phyloP scores from a whole-genome alignment of 2,113 vertebrate species.

The Oenanthe melanoleuca region DNA sequence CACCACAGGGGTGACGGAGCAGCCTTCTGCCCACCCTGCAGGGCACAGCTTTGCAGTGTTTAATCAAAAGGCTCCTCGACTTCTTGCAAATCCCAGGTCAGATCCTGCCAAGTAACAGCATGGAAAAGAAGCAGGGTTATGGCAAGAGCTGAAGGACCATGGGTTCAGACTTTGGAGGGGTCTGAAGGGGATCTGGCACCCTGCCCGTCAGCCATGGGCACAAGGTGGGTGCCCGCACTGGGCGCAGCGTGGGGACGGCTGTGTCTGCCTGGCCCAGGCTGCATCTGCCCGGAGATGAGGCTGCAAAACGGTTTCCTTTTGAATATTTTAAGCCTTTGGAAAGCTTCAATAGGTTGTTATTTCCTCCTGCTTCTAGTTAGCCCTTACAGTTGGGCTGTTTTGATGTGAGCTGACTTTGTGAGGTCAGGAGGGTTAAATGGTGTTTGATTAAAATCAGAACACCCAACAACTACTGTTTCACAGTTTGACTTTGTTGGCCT shows the following conservation, averaged over 20 bases:
- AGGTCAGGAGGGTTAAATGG: slow-evolving; percentile 82
- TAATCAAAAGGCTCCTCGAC: neutral
- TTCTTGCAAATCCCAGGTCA: neutral
- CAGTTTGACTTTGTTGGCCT: slow-evolving; percentile 46
- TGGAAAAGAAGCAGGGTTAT: neutral
- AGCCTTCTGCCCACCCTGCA: neutral
- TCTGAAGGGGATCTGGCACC: neutral
- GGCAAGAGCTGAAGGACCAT: neutral
- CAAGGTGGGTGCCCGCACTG: fast-evolving
- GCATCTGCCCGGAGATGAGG: neutral
- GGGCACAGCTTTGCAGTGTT: neutral
- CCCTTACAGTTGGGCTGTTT: neutral
- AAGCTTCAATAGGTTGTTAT: neutral
- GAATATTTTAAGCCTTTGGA: neutral
- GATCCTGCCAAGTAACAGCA: neutral
- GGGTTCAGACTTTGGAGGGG: neutral
- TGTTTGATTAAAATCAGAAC: slow-evolving; percentile 86
- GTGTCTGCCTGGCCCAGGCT: fast-evolving
- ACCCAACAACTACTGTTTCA: slow-evolving; percentile 73
- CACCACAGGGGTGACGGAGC: fast-evolving
- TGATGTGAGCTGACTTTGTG: slow-evolving; percentile 76
- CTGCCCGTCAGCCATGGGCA: fast-evolving
- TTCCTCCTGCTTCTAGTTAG: slow-evolving; percentile 49
- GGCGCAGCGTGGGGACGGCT: fast-evolving
- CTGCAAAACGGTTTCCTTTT: neutral